These are phyloP conservation scores for Drosophila hawaiiensis DNA, from an alignment of 2,888 invertebrate species.

Conservation along the genomic window DNA sequence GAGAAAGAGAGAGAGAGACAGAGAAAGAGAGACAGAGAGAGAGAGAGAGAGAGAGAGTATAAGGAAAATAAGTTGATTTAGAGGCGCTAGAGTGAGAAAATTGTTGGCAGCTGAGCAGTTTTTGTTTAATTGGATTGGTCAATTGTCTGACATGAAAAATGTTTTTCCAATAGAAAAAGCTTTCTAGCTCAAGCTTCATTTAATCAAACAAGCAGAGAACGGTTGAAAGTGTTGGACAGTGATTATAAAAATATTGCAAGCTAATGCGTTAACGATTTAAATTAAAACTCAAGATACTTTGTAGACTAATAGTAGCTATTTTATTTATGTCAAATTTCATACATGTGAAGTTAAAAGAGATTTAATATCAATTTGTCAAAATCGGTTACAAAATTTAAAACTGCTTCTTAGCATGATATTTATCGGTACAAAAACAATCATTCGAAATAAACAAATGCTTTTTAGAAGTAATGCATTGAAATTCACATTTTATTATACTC, in stretches of 20 bases:
- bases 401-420: neutral
- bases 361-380: neutral
- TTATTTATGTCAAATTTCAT: neutral
- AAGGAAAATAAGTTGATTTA: slow-evolving; percentile 45
- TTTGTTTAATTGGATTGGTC: slow-evolving; percentile 65
- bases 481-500: neutral
- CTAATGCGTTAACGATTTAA: neutral
- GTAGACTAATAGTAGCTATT: neutral
- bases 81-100: slow-evolving; percentile 42
- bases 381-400: neutral
- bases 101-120: slow-evolving; percentile 52
- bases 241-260: neutral
- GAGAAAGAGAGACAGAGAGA: neutral
- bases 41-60: slow-evolving; percentile 3
- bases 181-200: slow-evolving; percentile 39
- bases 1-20: slow-evolving; percentile 8
- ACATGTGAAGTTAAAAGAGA: neutral
- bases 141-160: slow-evolving; percentile 63
- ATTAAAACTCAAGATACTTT: neutral
- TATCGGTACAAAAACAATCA: neutral
- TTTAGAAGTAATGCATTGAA: neutral
- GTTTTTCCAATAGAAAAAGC: slow-evolving; percentile 63
- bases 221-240: neutral
- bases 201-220: slow-evolving; percentile 42
- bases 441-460: neutral